A percentile compares a stretch with the other conserved stretches of the same genome.
Evolutionary conservation across 2,888 invertebrate genomes (phyloP).

Genomic region (Drosophila subquinaria): DNA sequence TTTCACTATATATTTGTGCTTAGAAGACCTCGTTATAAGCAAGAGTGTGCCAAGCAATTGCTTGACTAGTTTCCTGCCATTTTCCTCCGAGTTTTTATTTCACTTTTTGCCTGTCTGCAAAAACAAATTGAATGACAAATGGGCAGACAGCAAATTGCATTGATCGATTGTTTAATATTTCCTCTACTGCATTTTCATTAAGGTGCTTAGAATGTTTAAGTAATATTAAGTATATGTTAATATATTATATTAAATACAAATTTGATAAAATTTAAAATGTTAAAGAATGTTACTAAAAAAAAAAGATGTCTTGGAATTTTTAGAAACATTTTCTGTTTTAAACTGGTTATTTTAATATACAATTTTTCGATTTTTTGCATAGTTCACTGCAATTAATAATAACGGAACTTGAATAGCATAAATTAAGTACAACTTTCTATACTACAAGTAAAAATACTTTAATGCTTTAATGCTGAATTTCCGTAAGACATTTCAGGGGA

Average conservation of each 20-base stretch:
- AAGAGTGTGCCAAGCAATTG: conserved; percentile 41
- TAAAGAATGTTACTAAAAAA: no score
- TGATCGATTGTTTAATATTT: conserved; percentile 35
- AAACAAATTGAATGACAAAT: conserved; percentile 51
- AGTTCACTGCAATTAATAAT: no score
- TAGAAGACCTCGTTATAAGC: conserved; percentile 12
- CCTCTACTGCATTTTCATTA: not conserved
- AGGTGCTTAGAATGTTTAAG: no score
- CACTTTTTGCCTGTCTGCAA: conserved; percentile 33
- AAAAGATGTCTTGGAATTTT: no score
- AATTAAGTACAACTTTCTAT: not conserved
- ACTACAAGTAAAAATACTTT: not conserved
- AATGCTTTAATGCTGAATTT: not conserved
- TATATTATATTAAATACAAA: no score
- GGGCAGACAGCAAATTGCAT: conserved; percentile 22
- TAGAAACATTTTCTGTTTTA: no score
- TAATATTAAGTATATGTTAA: no score
- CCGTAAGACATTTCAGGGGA: conserved; percentile 21
- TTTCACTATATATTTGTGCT: conserved; percentile 67
- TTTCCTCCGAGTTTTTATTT: conserved; percentile 16
- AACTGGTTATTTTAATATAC: no score
- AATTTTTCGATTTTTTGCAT: no score
- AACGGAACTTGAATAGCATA: no score
- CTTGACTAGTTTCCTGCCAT: conserved; percentile 51
- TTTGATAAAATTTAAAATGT: no score